phyloP scores from a whole-genome alignment of 2,888 invertebrate genomes.

The Thera obeliscata region DNA sequence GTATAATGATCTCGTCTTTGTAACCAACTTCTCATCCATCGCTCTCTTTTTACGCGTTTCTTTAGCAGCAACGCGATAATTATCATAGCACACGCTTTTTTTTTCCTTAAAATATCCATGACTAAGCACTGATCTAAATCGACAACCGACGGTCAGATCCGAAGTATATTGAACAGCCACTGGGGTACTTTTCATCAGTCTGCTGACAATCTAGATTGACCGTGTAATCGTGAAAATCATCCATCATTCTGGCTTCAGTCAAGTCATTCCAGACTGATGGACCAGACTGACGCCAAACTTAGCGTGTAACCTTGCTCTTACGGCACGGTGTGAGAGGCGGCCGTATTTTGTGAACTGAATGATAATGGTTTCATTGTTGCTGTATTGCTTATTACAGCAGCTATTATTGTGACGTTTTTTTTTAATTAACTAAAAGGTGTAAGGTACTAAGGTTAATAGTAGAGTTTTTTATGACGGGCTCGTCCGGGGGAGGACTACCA shows the following conservation, averaged over 20 bases:
- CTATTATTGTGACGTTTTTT: constrained; percentile 6
- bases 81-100: constrained; percentile 33
- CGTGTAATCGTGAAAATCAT: constrained; percentile 22
- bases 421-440: constrained; percentile 6
- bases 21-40: constrained; percentile 18
- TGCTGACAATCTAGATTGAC: constrained; percentile 25
- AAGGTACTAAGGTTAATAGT: no score
- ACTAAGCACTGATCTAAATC: constrained; percentile 18
- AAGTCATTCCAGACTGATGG: constrained; percentile 25
- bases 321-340: constrained; percentile 46
- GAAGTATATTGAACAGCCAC: not conserved
- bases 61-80: constrained; percentile 32
- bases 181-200: constrained; percentile 25
- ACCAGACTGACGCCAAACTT: constrained; percentile 22
- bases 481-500: no score
- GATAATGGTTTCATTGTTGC: constrained; percentile 38
- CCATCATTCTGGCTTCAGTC: no score
- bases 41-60: constrained; percentile 36
- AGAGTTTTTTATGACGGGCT: no score
- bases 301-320: constrained; percentile 17
- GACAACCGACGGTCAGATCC: constrained; percentile 7
- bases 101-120: constrained; percentile 18
- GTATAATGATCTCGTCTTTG: constrained; percentile 16
- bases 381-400: constrained; percentile 12
- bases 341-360: constrained; percentile 47